Evolutionary conservation across 2,113 vertebrate species (phyloP), one percentile per base, ranked within the genome.

Genomic region (Physeter macrocephalus): DNA sequence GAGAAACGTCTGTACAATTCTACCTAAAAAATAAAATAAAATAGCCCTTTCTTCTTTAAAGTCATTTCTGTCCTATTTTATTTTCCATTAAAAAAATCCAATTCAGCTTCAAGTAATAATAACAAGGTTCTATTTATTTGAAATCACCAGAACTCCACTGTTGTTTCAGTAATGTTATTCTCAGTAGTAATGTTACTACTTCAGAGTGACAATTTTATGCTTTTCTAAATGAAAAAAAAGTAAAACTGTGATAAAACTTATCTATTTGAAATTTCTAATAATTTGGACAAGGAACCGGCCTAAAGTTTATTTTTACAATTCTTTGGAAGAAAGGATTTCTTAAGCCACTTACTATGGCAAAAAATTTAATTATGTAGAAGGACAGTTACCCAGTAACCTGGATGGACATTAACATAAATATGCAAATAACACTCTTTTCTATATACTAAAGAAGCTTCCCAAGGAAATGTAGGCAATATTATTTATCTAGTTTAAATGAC

Each of bases 101-200:
- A 66, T 97, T 95, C 94, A 93, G 92, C 46, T 97, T 93, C 78
- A 96, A 98, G 88, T 92, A 98, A 93, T 97, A 93, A 97, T 86
- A 95, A 96, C 34, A 95, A 64, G 72, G 49, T 83, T 94, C 92
- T 97, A 97, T 93, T 93, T 97, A 95, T 96, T 98, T 97, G 96
- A 94, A 96, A 95, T 97, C 93, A 93, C 96, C 49, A 21, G 98
- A 98, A 90, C 29, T 25, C 87, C 94, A 96, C 85, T 95, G 96
- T 93, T 97, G 66, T 96, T 98, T 97, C 97, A 97, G 93, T 90
- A 97, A 96, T 97, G 96, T 98, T 96, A 80, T 97, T 98, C 94
- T 97, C 93, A 95, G 87, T 52, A 98, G 98, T 98, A 96, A 67
- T 96, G 96, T 97, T 95, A 97, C 83, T 98, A 95, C 72, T 98